Conservation (phyloP, 1,140 invertebrate genomes). For the Euwallacea similis region DNA sequence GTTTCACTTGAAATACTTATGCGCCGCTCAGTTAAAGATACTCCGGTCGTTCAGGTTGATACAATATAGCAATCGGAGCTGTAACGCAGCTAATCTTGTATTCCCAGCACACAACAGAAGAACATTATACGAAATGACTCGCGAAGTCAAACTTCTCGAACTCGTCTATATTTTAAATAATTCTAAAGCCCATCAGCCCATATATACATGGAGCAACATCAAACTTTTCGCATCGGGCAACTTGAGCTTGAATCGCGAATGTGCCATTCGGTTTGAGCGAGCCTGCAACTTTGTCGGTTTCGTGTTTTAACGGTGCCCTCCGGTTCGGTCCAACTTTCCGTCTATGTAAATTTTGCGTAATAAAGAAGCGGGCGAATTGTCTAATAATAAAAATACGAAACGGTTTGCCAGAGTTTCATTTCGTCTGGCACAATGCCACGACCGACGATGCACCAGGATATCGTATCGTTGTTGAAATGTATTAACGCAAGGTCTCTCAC, state of each 20-base stretch:
- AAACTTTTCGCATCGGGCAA: conserved; percentile 22
- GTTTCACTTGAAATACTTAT: too few relatives aligned
- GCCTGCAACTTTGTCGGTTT: conserved; percentile 29
- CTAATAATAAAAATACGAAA: conserved; percentile 42
- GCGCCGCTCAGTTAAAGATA: too few relatives aligned
- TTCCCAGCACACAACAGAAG: conserved; percentile 1
- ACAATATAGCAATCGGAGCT: too few relatives aligned
- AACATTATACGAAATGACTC: conserved; percentile 5
- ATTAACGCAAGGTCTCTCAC: conserved; percentile 25
- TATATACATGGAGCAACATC: conserved; percentile 16
- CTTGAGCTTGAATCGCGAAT: conserved; percentile 30
- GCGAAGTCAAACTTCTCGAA: conserved; percentile 9
- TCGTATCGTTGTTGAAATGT: conserved; percentile 28
- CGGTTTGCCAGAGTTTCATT: conserved; percentile 30
- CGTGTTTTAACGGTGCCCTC: conserved; percentile 29
- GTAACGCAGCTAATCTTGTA: neutral
- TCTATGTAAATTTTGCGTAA: conserved; percentile 40
- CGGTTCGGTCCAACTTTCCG: conserved; percentile 34
- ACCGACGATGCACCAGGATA: conserved; percentile 31
- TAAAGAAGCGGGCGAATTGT: conserved; percentile 42
- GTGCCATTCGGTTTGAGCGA: conserved; percentile 24
- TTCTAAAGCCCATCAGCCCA: conserved; percentile 16
- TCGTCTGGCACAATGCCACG: conserved; percentile 32
- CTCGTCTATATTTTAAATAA: conserved; percentile 16
- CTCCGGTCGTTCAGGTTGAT: too few relatives aligned